phyloP scores from a whole-genome alignment of 2,797 vertebrate genomes.

The Xerus rutilus region DNA sequence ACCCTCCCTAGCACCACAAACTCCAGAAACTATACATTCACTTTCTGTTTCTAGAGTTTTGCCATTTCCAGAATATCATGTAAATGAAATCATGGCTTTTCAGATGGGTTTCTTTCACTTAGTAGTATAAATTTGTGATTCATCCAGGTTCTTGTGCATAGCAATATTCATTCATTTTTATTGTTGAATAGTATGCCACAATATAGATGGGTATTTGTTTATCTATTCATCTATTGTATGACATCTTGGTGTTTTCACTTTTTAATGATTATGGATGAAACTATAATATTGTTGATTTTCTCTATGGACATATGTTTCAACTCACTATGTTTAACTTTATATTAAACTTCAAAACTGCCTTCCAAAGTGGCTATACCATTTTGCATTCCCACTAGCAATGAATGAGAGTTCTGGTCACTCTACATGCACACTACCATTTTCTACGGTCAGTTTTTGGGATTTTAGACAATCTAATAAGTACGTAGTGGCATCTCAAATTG shows the following conservation, averaged over 20 bases:
- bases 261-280: slow-evolving; percentile 23
- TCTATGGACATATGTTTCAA: not conserved
- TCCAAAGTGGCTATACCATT: not conserved
- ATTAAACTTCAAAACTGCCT: not conserved
- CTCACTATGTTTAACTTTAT: not conserved
- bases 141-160: not conserved
- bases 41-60: not conserved
- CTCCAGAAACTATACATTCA: not conserved
- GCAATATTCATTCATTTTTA: not conserved
- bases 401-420: not conserved
- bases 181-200: not conserved
- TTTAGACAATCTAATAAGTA: not conserved
- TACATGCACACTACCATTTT: not conserved
- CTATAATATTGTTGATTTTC: not conserved
- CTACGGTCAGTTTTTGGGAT: not conserved
- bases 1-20: not conserved
- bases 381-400: not conserved
- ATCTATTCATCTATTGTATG: not conserved
- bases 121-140: not conserved
- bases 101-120: not conserved
- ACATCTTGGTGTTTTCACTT: not conserved
- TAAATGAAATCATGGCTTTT: not conserved
- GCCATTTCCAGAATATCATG: not conserved
- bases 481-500: not conserved
- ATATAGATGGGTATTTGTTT: not conserved